Evolutionary conservation across 2,888 invertebrate species (phyloP), one percentile per base, ranked within the genome.

Genomic region (Eupithecia abbreviata): DNA sequence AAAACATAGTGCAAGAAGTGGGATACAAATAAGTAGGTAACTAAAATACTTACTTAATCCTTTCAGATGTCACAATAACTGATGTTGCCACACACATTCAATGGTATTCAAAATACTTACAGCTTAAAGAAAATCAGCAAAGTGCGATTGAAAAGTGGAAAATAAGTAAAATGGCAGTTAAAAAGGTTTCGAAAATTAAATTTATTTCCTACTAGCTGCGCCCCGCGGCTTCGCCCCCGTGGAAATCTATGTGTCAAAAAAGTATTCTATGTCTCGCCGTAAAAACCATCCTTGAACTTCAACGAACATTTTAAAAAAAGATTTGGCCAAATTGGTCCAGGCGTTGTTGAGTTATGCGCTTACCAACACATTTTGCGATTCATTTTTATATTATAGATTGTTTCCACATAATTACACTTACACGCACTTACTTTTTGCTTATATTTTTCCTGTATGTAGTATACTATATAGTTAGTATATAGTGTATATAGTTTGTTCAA

Each of bases 71-170:
- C 9, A 86, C 81, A 65, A 74, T 73, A 69, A 83, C 87, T 58
- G 90, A 91, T 18, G 82, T 94, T 70, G 80, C 82, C 45, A 80
- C 84, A 4, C 94, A 95, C 73, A 81, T 83, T 9, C 85, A 89
- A 81, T 95, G 95, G 95, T 93, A 92, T 84, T 81, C 83, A 2
- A 88, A 91, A 83, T 95, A 89, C 81, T 62, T 90, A 30, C 80
- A 83, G 76, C 84, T 93, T 13, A 93, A 92, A 83, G 83, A 86
- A 55, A 85, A 85, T 47, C 94, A 95, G 81, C 88, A 90, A 81
- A 84, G 79, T 62, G 94, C 94, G 42, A 85, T 95, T 58, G 86
- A 91, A 68, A 91, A 91, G 84, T 92, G 94, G 92, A 88, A 90
- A 85, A 82, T 84, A 51, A 92, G 88, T 72, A 91, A 87, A 83